Evolutionary conservation across 2,797 vertebrate species (phyloP).

Genomic region (Discoglossus pictus): DNA sequence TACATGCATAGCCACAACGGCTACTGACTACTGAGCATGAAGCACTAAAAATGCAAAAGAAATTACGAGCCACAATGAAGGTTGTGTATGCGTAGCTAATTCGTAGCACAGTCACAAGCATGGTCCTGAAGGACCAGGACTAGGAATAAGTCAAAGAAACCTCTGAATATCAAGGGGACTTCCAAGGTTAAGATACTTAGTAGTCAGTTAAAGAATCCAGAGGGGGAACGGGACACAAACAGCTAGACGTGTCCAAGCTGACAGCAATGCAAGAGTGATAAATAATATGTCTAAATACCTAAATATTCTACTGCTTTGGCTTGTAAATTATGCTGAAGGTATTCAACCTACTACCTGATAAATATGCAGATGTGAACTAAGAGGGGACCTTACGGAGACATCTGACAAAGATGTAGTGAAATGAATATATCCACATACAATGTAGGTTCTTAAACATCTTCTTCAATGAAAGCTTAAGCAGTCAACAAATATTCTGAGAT

Average conservation of each 20-base stretch:
- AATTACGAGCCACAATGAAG: too few relatives aligned
- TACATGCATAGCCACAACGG: too few relatives aligned
- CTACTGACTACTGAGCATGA: too few relatives aligned
- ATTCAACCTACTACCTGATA: constrained; percentile 40
- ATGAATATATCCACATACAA: not conserved
- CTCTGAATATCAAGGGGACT: constrained; percentile 36
- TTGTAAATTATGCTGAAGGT: constrained; percentile 43
- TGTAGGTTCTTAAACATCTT: constrained; percentile 5
- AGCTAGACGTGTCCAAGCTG: constrained; percentile 22
- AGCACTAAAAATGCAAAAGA: too few relatives aligned
- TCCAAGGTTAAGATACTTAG: constrained; percentile 32
- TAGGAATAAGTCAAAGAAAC: not conserved
- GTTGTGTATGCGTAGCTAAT: too few relatives aligned
- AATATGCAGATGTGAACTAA: constrained; percentile 32
- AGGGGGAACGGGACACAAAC: constrained; percentile 17
- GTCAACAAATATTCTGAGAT: constrained; percentile 32
- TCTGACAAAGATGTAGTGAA: constrained; percentile 23
- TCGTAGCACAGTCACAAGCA: too few relatives aligned
- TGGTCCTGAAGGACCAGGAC: too few relatives aligned
- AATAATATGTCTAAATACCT: constrained; percentile 29
- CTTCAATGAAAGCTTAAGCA: constrained; percentile 14
- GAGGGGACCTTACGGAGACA: constrained; percentile 20
- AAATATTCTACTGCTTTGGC: not conserved
- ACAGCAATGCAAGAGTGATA: constrained; percentile 35
- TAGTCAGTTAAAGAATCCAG: constrained; percentile 2